phyloP scores from a whole-genome alignment of 2,797 vertebrate species.

The Rhabdophis nuchalis region DNA sequence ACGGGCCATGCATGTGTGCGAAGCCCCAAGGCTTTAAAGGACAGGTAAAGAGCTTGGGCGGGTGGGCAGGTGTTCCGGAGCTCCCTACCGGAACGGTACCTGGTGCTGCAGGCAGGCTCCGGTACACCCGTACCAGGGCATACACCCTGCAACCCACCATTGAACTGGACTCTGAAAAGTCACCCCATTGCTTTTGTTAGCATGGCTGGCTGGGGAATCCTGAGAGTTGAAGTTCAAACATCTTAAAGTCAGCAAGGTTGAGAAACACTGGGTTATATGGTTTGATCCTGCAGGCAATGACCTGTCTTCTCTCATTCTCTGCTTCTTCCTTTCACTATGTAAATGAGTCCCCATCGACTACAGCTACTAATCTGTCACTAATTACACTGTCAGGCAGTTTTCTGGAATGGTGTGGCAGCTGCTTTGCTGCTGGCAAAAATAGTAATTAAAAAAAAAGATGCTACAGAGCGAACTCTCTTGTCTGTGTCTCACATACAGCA shows the following conservation, averaged over 20 bases:
- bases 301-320: conserved; percentile 50
- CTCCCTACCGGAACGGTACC: too few relatives aligned
- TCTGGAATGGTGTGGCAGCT: conserved; percentile 2
- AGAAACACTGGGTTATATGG: not conserved
- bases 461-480: not conserved
- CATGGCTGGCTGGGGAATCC: not conserved
- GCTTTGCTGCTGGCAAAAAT: conserved; percentile 44
- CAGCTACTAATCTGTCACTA: conserved; percentile 24
- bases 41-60: too few relatives aligned
- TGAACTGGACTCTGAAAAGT: not conserved
- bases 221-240: not conserved
- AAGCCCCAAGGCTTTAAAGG: too few relatives aligned
- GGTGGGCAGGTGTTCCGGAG: too few relatives aligned
- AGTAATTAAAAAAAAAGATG: conserved; percentile 32
- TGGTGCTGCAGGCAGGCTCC: too few relatives aligned
- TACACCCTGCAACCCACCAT: too few relatives aligned
- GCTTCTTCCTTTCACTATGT: not conserved
- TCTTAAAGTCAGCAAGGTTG: not conserved
- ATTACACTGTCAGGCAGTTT: conserved; percentile 24
- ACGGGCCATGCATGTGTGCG: too few relatives aligned
- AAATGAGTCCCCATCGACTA: not conserved
- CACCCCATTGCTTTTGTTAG: not conserved
- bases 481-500: not conserved
- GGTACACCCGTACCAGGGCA: too few relatives aligned
- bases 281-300: conserved; percentile 58